Base-by-base conservation (phyloP, 1,140 invertebrate genomes). In the Zaprionus camerounensis region DNA sequence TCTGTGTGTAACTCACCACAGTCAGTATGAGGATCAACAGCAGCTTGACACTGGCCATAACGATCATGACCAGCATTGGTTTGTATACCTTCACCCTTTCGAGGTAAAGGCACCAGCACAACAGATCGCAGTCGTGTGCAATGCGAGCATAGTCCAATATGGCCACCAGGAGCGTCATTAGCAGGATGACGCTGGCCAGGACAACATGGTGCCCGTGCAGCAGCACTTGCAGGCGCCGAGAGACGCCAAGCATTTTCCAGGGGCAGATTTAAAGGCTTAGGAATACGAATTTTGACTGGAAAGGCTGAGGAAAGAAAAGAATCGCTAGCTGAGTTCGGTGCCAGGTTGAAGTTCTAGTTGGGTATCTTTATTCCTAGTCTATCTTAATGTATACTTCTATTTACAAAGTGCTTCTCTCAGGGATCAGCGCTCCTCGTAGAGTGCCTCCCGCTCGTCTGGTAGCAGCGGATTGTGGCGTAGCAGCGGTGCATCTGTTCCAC, bases 71-170 rank as follows among this genome's bases (percentile, higher is more conserved):
- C 1, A 51, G 17, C 70, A 87, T 56, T 0, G 80, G 61, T 26
- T 66, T 17, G 46, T 80, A 31, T 24, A 51, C 36, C 9, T 34
- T 34, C 26, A 49, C 3, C 3, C 3, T 13, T 0, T 2, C 7
- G 36, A 69, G 12, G 24, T 44, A 12, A n/a, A 36, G 13, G 3
- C 44, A 22, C 80, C 83, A 86, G 26, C 59, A 82, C 9, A 74
- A 57, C 36, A 86, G 34, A 15, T 86, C 83, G 1, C 51, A 71
- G 24, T 51, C 59, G 12, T 74, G 28, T 3, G 7, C 2, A 2
- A 13, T 15, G 31, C 77, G 64, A 0, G 44, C 49, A 7, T 69
- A 82, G 46, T 86, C 63, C 24, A 87, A 15, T 4, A 53, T 22
- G 5, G 55, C 73, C 1, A 80, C 20, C 6, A 65, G 9, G 6